Base-by-base conservation (phyloP, 2,113 vertebrate species). In the Nibea albiflora region DNA sequence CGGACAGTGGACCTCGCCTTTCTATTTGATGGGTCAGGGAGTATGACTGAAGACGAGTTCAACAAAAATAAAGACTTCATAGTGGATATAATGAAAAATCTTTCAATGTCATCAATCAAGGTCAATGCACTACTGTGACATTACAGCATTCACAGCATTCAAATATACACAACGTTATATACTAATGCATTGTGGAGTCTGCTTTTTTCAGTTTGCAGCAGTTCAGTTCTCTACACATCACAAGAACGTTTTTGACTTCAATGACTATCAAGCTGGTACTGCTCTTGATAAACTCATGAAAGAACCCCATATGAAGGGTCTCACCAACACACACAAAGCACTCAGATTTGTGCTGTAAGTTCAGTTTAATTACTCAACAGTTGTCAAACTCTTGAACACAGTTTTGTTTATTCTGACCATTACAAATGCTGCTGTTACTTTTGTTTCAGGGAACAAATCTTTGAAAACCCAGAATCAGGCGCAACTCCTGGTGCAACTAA, bases 1-100 rank as follows among this genome's bases (percentile, higher is more conserved):
- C 5, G 6, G 72, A 88, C 88, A 0, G 95, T 96, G 10, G 94
- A 97, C 70, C 91, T 97, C 2, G 95, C 95, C 0, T 97, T 97
- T 90, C 91, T 97, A 4, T 96, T 97, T 16, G 96, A 97, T 10
- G 96, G 96, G 10, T 97, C 96, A 0, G 0, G 0, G 5, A 96
- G 96, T 85, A 86, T 97, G 93, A 68, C 4, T 0, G 0, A 0
- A 5, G 0, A 0, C 0, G 94, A 97, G 1, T 97, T 97, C 77
- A 0, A 78, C 0, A 74, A 86, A 62, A 96, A 95, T 69, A 90
- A 96, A 90, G 12, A 82, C 0, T 97, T 97, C 84, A 97, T 97
- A 63, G 11, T 3, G 54, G 80, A 93, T 0, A 94, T 96, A 39
- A 96, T 97, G 91, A 66, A 17, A 2, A 90, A 52, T 28, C 82